Evolutionary conservation across 2,797 vertebrate genomes (phyloP).

Genomic region (Xiphorhynchus erythropygius): DNA sequence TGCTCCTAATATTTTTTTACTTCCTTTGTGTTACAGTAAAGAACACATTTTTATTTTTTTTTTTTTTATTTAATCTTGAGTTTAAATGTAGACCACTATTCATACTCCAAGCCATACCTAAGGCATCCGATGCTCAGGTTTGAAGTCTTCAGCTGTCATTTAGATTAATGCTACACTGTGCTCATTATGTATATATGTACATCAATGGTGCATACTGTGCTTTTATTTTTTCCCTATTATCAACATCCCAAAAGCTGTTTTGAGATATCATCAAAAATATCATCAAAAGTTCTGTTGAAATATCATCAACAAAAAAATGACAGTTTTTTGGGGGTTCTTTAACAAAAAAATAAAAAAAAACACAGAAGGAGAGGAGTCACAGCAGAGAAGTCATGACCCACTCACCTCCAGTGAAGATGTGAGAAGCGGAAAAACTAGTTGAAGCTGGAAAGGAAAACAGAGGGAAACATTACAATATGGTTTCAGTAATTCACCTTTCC

Average conservation of each 20-base stretch:
- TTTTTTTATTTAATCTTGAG: not conserved
- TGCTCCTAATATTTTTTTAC: not conserved
- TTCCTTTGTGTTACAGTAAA: not conserved
- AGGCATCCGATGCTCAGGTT: not conserved
- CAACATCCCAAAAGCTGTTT: not conserved
- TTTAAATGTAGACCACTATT: not conserved
- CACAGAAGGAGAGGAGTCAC: not conserved
- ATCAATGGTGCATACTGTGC: too few species aligned
- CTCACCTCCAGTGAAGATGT: not conserved
- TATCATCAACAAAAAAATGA: not conserved
- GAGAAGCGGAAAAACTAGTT: not conserved
- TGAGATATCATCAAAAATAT: too few species aligned
- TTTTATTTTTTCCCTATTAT: not conserved
- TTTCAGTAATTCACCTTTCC: not conserved
- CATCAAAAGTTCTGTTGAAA: not conserved
- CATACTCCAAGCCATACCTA: not conserved
- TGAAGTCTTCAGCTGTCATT: not conserved
- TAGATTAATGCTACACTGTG: too few species aligned
- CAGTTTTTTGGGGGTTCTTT: rapidly evolving
- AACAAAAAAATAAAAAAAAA: not conserved
- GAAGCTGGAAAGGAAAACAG: not conserved
- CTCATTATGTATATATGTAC: not conserved
- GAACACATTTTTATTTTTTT: not conserved
- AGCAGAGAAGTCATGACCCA: not conserved
- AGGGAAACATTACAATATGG: not conserved